Evolutionary conservation across 1,140 invertebrate genomes (phyloP), one percentile per base, ranked within the genome.

Genomic region (Grapholita molesta): DNA sequence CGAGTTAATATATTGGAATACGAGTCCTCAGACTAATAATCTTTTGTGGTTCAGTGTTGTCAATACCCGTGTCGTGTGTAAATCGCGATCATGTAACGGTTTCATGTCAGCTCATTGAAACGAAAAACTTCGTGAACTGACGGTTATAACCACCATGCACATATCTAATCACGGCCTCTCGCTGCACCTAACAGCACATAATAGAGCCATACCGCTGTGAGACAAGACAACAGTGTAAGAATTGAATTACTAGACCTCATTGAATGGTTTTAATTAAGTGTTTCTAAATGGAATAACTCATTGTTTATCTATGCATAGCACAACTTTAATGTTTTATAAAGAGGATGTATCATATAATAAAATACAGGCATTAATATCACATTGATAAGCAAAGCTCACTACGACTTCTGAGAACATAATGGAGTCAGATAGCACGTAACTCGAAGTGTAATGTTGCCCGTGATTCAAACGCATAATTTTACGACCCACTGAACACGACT

Each of bases 51-150:
- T 48, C 15, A 48, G 18, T 48, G 42, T 48, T 18, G 42, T 21
- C 18, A 48, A 25, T 75, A 71, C 66, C 23, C 66, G 69, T 73
- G 71, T 78, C 76, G 72, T 61, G 74, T 79, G 69, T 79, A 82
- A n/a, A 83, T 83, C 73, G 66, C 57, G 79, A 83, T 77, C 80
- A 69, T 73, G 69, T 89, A 89, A 85, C 86, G 86, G 86, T 75
- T 52, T 66, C 66, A 64, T 77, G 78, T 77, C 73, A 76, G 67
- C 82, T 77, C 66, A 71, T 82, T 79, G 71, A 75, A 78, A 83
- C 82, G 70, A 82, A 73, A 82, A 73, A 78, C 71, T 75, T 67
- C 42, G 70, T 70, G 71, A 70, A 69, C 76, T 70, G 53, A 76
- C 75, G 78, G 76, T 79, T 74, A 74, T 73, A 67, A 73, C 69